Evolutionary conservation across 2,888 invertebrate species (phyloP).

Genomic region (Himalopsyche japonica): DNA sequence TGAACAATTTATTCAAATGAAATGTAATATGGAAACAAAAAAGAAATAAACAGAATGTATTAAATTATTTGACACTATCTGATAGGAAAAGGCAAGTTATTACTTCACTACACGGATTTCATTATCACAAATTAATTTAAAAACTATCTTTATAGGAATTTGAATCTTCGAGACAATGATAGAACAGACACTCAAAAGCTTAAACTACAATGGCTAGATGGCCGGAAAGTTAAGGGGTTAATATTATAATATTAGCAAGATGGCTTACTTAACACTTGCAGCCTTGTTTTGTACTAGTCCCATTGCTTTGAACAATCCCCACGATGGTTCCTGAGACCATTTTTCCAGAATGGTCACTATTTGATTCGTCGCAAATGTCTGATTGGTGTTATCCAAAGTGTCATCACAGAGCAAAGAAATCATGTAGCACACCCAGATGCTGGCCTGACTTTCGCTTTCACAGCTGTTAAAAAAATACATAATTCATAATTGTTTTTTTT

Average conservation of each 20-base stretch:
- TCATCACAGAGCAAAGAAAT: constrained; percentile 12
- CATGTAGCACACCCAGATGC: constrained; percentile 35
- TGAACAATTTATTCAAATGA: no score
- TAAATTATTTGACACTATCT: no score
- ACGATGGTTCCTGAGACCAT: constrained; percentile 36
- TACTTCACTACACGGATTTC: no score
- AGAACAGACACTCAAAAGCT: no score
- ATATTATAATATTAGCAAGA: neutral
- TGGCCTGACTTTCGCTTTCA: constrained; percentile 19
- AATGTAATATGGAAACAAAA: no score
- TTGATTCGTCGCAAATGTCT: constrained; percentile 13
- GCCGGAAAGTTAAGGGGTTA: neutral
- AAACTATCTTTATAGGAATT: no score
- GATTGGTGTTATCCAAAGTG: constrained; percentile 11
- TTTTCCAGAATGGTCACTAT: constrained; percentile 25
- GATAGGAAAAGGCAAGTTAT: no score
- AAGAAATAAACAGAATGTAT: no score
- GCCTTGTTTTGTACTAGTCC: constrained; percentile 31
- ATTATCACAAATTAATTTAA: no score
- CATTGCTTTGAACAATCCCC: constrained; percentile 35
- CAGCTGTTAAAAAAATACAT: constrained; percentile 8
- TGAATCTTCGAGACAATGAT: no score
- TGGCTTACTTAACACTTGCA: constrained; percentile 25
- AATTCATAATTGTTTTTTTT: neutral
- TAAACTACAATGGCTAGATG: neutral